Evolutionary conservation across 2,113 vertebrate genomes (phyloP).

Genomic region (Oryzias woworae): DNA sequence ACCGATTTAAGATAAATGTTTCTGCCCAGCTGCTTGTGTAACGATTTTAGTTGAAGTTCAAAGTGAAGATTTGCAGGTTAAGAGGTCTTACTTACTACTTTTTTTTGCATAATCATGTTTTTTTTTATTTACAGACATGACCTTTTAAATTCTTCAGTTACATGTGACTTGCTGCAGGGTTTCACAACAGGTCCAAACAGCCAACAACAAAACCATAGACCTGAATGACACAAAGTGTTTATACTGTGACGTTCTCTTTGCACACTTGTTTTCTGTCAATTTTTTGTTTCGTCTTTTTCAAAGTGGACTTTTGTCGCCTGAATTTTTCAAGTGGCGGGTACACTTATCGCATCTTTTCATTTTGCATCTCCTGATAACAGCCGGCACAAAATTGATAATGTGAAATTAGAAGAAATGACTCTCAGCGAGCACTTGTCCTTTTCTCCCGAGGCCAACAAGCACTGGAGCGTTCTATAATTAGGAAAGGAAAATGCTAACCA

Average conservation of each 20-base stretch:
- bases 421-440: constrained; percentile 45
- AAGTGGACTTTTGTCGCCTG: constrained; percentile 50
- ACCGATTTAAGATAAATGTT: not conserved
- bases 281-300: not conserved
- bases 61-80: not conserved
- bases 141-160: not conserved
- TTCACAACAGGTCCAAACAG: not conserved
- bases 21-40: not conserved
- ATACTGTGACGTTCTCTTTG: not conserved
- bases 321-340: constrained; percentile 26
- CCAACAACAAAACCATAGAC: not conserved
- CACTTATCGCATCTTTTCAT: constrained; percentile 64
- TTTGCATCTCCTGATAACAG: constrained; percentile 60
- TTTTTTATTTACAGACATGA: not conserved
- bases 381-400: constrained; percentile 64
- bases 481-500: constrained; percentile 25
- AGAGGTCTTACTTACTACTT: not conserved
- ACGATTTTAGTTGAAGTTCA: not conserved
- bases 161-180: not conserved
- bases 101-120: not conserved
- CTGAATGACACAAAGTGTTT: not conserved
- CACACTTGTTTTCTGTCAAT: not conserved
- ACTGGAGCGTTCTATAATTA: constrained; percentile 46
- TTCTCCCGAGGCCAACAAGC: constrained; percentile 44
- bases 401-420: constrained; percentile 74